Evolutionary conservation across 2,888 invertebrate species (phyloP), one percentile per base, ranked within the genome.

Genomic region (Chesias legatella): DNA sequence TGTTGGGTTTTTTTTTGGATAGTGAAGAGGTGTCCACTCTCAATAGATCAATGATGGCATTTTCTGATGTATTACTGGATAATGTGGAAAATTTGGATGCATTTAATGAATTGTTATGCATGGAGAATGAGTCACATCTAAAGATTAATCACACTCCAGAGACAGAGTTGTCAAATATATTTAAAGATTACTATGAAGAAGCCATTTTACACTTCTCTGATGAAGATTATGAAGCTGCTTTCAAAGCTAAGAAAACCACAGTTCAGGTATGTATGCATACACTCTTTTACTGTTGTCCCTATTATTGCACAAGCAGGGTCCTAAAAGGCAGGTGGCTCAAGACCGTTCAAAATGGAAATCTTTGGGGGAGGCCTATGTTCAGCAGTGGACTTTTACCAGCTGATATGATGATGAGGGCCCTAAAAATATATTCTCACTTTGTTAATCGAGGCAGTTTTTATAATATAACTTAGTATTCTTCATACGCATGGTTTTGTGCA

Each of bases 1-100:
- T 83, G 3, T 75, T 76, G 59, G 70, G 75, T 10, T 55, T 85
- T 48, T 86, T 88, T 56, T 55, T 86, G 41, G 86, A 88, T 24
- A 71, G 48, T 46, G 84, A 81, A 36, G 70, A 70, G 60, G 65
- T 73, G 33, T 63, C 74, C 24, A 71, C 73, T 21, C 58, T 79
- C 9, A 85, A 83, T 50, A 75, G 75, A 56, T 40, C 80, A 27
- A 65, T 76, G 1, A 71, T 83, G 10, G 77, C 83, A n/a, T 63
- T 73, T 11, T 74, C 84, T 3, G 72, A 82, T 60, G 66, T 82
- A 31, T 55, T 84, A 3, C 62, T 67, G 32, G 85, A 86, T 58
- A 80, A 83, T 51, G 65, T 59, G 49, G 78, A 83, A 37, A 81
- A 79, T 56, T 49, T 82, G 13, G 56, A 57, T 22, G 57, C 39